A percentile compares a stretch with the other conserved stretches of the same genome.
These are phyloP conservation scores for Ectobius pallidus DNA, from an alignment of 2,888 invertebrate species.

Conservation along the genomic window DNA sequence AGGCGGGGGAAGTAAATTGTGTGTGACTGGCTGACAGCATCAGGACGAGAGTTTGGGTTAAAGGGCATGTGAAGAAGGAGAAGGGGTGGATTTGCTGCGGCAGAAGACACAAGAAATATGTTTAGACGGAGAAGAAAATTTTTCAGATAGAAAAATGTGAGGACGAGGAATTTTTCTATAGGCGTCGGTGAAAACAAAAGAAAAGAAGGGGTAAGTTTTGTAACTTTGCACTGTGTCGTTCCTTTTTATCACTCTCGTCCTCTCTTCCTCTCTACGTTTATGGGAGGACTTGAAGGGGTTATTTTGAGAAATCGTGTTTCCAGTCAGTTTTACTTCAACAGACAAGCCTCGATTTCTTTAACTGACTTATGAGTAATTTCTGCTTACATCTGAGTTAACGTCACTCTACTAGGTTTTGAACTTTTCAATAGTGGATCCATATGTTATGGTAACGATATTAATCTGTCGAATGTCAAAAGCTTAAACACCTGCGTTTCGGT, in stretches of 20 bases:
- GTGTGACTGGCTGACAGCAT: slow-evolving; percentile 41
- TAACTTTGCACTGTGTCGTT: slow-evolving; percentile 4
- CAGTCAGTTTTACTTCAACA: neutral
- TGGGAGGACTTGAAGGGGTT: neutral
- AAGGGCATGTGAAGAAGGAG: slow-evolving; percentile 28
- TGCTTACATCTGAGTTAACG: too few species aligned
- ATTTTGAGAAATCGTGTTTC: neutral
- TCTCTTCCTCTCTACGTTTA: neutral
- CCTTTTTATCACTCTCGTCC: neutral
- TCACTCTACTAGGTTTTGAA: too few species aligned
- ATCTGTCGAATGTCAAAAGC: too few species aligned
- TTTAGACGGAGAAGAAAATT: neutral
- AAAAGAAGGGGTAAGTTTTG: neutral
- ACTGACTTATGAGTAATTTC: neutral
- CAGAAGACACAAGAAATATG: neutral
- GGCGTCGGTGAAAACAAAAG: too few species aligned
- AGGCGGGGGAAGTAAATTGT: slow-evolving; percentile 35
- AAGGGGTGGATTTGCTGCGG: neutral
- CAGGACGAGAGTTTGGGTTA: slow-evolving; percentile 36
- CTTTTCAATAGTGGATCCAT: too few species aligned
- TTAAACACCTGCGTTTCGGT: too few species aligned
- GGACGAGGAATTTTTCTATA: neutral
- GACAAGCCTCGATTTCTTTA: neutral
- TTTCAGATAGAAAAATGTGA: slow-evolving; percentile 19
- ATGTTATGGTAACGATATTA: too few species aligned